phyloP scores from a whole-genome alignment of 2,797 vertebrate species.

The Acrossocheilus wenchowensis region DNA sequence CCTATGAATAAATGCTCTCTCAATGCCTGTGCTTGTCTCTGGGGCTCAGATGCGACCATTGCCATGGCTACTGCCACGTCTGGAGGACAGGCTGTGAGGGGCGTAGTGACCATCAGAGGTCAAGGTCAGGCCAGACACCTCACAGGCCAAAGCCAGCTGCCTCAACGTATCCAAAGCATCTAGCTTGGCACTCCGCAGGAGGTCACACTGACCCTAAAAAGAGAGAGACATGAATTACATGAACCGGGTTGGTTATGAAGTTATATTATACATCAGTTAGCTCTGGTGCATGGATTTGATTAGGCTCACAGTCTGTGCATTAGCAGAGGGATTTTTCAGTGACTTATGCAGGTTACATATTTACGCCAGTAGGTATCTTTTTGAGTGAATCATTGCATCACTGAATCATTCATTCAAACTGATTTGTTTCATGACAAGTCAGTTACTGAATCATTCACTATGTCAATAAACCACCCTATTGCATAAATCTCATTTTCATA shows the following conservation, averaged over 20 bases:
- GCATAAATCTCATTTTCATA: not conserved
- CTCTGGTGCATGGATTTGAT: not conserved
- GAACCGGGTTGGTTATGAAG: not conserved
- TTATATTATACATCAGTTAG: not conserved
- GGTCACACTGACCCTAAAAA: conserved; percentile 91
- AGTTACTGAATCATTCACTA: not conserved
- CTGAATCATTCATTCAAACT: not conserved
- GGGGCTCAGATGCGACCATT: conserved; percentile 79
- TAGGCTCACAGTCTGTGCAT: not conserved
- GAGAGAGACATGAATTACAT: conserved; percentile 6
- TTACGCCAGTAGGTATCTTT: not conserved
- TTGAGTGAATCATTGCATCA: not conserved
- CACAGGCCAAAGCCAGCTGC: conserved; percentile 92
- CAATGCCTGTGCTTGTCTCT: not conserved
- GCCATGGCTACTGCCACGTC: conserved; percentile 77
- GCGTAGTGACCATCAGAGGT: conserved; percentile 75
- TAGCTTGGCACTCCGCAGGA: conserved; percentile 90
- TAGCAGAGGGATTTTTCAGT: not conserved
- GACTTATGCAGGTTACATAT: not conserved
- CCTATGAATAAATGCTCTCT: conserved; percentile 14
- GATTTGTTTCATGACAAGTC: not conserved
- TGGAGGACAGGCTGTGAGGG: conserved; percentile 66
- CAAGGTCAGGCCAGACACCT: conserved; percentile 87
- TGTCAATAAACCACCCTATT: not conserved
- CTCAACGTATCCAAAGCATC: conserved; percentile 93